Evolutionary conservation across 2,797 vertebrate species (phyloP), one percentile per base, ranked within the genome.

Genomic region (Gymnothorax javanicus): DNA sequence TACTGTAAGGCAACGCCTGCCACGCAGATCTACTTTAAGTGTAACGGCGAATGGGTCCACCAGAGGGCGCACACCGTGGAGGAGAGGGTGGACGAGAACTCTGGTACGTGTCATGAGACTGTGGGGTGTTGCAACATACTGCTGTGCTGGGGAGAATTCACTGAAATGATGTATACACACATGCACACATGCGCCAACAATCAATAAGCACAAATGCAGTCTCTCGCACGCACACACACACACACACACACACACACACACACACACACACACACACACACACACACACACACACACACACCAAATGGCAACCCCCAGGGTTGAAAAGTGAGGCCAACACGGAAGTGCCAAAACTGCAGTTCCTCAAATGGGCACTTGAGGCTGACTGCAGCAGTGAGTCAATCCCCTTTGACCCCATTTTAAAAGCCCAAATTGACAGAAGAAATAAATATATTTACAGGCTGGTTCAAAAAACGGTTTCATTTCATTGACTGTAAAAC

Each of bases 11-110:
- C 98, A 12, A 99, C 98, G 75, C 98, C 98, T 0, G 98, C 98
- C 87, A 99, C 98, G 0, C 98, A 99, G 94, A 99, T 99, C 94
- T 99, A 99, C 95, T 99, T 99, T 93, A 99, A 99, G 92, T 99
- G 98, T 94, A 99, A 99, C 94, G 98, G 98, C 0, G 98, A 99
- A 90, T 99, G 98, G 98, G 98, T 99, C 87, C 98, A 99, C 92
- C 98, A 99, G 95, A 99, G 98, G 93, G 98, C 99, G 92, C 98
- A 99, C 79, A 96, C 97, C 0, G 98, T 98, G 88, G 98, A 99
- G 1, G 98, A 99, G 92, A 96, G 97, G 67, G 97, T 99, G 13
- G 98, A 99, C 13, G 98, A 99, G 93, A 99, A 97, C 87, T 98
- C 98, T 0, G 98, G 98, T 86, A 12, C 43, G 59, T 59, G 56